A percentile compares a stretch with the other conserved stretches of the same genome.
Evolutionary conservation across 2,113 vertebrate species (phyloP).

Genomic region (Sturnira hondurensis): DNA sequence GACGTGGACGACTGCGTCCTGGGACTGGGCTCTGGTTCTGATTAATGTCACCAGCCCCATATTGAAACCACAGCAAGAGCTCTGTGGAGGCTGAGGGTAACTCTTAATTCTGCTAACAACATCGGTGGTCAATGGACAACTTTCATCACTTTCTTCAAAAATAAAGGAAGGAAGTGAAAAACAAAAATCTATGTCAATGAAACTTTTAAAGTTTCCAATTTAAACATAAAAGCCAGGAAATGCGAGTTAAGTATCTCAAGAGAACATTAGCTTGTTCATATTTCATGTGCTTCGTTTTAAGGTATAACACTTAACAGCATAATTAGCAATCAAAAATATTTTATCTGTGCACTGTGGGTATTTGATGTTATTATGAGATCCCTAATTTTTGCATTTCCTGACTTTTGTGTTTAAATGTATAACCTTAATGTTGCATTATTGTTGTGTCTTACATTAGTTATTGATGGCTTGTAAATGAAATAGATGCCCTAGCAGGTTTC

Average conservation of each 20-base stretch:
- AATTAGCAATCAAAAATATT: slow-evolving; percentile 75
- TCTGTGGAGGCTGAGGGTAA: not conserved
- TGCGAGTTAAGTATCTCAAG: slow-evolving; percentile 63
- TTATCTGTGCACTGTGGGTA: slow-evolving; percentile 62
- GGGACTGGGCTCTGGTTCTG: not conserved
- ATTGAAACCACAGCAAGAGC: slow-evolving; percentile 9
- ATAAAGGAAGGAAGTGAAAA: slow-evolving; percentile 67
- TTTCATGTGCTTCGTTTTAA: slow-evolving; percentile 65
- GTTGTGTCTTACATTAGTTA: slow-evolving; percentile 64
- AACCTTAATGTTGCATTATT: slow-evolving; percentile 69
- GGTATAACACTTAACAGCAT: slow-evolving; percentile 67
- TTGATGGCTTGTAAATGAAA: slow-evolving; percentile 73
- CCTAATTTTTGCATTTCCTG: slow-evolving; percentile 72
- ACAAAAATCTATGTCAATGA: slow-evolving; percentile 62
- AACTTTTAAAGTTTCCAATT: slow-evolving; percentile 62
- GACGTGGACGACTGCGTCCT: not conserved
- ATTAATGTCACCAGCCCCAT: not conserved
- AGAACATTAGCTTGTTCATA: slow-evolving; percentile 67
- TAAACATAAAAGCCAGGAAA: slow-evolving; percentile 69
- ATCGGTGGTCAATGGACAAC: slow-evolving; percentile 26
- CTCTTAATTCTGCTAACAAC: not conserved
- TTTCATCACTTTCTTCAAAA: slow-evolving; percentile 52
- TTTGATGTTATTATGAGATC: slow-evolving; percentile 69
- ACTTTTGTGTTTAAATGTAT: slow-evolving; percentile 60
- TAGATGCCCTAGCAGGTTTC: slow-evolving; percentile 62